A percentile compares a stretch with the other conserved stretches of the same genome.
phyloP scores from a whole-genome alignment of 1,140 invertebrate genomes.

The roundworm (Caenorhabditis elegans) region DNA sequence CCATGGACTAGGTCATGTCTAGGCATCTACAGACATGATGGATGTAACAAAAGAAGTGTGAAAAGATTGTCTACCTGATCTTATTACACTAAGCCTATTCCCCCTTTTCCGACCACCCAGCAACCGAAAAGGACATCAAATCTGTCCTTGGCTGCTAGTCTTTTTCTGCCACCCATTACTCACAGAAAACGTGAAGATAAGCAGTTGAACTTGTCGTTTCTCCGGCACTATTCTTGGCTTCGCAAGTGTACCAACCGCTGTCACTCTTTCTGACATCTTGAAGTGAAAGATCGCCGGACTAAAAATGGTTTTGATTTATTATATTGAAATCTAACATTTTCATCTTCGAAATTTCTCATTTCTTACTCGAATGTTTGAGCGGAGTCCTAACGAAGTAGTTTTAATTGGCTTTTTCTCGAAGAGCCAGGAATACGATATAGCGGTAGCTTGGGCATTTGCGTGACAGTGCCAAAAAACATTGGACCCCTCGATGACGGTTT shows the following conservation, averaged over 20 bases:
- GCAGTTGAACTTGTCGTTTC: conserved; percentile 43
- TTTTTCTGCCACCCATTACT: background rate
- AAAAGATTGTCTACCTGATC: background rate
- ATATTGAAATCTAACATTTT: background rate
- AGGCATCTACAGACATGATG: background rate
- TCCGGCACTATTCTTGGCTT: conserved; percentile 49
- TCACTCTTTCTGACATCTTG: conserved; percentile 49
- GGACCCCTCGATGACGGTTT: conserved; percentile 59
- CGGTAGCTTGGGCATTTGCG: conserved; percentile 42
- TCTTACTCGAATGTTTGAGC: conserved; percentile 46
- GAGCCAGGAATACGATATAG: conserved; percentile 54
- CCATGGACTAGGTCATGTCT: background rate
- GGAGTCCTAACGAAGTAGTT: conserved; percentile 40
- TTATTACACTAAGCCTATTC: background rate
- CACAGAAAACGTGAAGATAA: conserved; percentile 59
- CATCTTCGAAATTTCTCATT: background rate
- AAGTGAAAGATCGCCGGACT: conserved; percentile 62
- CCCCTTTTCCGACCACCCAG: background rate
- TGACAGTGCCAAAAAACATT: conserved; percentile 59
- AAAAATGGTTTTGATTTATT: background rate
- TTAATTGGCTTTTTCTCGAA: conserved; percentile 48
- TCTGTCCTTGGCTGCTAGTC: background rate
- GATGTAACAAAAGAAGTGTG: background rate
- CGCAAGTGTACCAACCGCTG: conserved; percentile 55
- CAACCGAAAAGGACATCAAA: background rate